phyloP scores from a whole-genome alignment of 2,797 vertebrate species.

The Spinus olivaceus region DNA sequence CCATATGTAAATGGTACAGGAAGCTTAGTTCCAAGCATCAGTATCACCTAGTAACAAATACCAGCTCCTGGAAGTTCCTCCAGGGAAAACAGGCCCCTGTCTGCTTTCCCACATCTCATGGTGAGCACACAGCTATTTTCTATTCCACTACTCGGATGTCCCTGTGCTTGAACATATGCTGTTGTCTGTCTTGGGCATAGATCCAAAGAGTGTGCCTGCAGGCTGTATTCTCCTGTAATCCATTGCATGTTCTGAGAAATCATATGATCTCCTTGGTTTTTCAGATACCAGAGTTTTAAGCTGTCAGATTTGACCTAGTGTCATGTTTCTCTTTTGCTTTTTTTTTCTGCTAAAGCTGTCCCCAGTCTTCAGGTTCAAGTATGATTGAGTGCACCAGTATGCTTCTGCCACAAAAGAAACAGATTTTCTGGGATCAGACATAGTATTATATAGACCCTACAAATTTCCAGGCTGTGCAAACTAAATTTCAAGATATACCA shows the following conservation, averaged over 20 bases:
- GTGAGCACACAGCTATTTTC: slow-evolving; percentile 55
- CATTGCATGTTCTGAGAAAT: slow-evolving; percentile 46
- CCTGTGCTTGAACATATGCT: slow-evolving; percentile 54
- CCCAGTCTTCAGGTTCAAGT: slow-evolving; percentile 30
- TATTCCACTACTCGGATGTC: slow-evolving; percentile 56
- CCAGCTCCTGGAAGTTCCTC: slow-evolving; percentile 1
- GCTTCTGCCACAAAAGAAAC: neutral
- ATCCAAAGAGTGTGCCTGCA: slow-evolving; percentile 54
- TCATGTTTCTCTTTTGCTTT: slow-evolving; percentile 2
- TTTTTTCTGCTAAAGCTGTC: neutral
- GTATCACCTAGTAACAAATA: neutral
- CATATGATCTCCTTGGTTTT: slow-evolving; percentile 9
- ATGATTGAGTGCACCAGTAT: slow-evolving; percentile 15
- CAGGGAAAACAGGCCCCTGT: neutral
- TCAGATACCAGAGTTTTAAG: neutral
- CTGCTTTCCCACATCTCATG: slow-evolving; percentile 13
- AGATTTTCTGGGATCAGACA: neutral
- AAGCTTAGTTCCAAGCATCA: neutral
- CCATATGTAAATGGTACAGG: neutral
- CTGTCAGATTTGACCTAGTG: slow-evolving; percentile 3
- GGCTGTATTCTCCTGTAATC: slow-evolving; percentile 45
- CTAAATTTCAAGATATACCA: neutral
- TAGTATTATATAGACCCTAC: neutral
- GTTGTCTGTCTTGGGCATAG: slow-evolving; percentile 54
- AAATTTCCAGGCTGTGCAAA: neutral